A percentile compares a stretch with the other conserved stretches of the same genome.
These are phyloP conservation scores for Spheniscus humboldti DNA, from an alignment of 2,797 vertebrate species.

Conservation along the genomic window DNA sequence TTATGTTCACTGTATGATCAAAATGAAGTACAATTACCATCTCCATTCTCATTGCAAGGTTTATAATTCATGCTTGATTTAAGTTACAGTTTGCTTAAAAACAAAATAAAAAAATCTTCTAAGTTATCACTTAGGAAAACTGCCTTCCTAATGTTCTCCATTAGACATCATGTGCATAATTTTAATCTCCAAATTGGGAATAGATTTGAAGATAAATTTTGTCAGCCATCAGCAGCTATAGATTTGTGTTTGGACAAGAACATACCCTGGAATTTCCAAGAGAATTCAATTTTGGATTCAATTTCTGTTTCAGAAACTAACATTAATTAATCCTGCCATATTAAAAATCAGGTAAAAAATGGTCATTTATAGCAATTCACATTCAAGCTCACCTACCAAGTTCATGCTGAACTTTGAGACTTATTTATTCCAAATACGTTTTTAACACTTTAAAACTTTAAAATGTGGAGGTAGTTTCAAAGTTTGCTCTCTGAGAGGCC, in stretches of 20 bases:
- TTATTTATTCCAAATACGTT: not conserved
- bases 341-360: not conserved
- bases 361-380: fast-evolving
- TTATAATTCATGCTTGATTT: not conserved
- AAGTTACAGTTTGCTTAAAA: not conserved
- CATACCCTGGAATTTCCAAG: not conserved
- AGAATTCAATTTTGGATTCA: not conserved
- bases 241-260: not conserved
- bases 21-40: not conserved
- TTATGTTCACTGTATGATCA: not conserved
- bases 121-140: not conserved
- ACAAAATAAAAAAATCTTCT: not conserved
- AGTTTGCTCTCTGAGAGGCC: not conserved
- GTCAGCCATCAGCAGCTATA: not conserved
- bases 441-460: not conserved
- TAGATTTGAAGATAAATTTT: not conserved
- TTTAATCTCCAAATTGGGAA: not conserved
- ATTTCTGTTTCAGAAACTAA: not conserved
- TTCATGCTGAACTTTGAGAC: not conserved
- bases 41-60: not conserved
- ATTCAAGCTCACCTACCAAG: not conserved
- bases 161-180: not conserved
- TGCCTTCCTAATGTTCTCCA: not conserved
- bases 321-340: not conserved
- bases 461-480: not conserved